Evolutionary conservation across 2,888 invertebrate genomes (phyloP), one percentile per base, ranked within the genome.

Genomic region (Chrysolina oricalcia): DNA sequence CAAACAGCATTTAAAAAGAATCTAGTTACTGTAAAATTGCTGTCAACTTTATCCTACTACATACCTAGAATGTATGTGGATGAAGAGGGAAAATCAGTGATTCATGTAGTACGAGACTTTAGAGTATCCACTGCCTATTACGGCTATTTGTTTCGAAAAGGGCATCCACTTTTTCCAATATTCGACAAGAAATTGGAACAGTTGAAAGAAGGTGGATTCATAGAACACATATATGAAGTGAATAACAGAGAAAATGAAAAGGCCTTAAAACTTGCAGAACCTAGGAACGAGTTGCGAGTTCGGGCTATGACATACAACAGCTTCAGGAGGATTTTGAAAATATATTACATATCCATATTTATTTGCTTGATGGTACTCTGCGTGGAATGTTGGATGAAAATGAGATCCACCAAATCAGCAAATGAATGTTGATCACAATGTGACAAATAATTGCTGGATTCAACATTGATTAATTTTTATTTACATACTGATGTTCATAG

Each of bases 141-240:
- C 27, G 46, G 65, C 15, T n/a, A 46, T 15, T 48, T 23, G 13
- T 66, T 66, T 15, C 19, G 65, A 15, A 66, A 46, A 46, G 65
- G 65, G 0, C 65, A 66, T 48, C 65, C 65, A n/a, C n/a, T 66
- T 21, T 27, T 21, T 46, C n/a, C 8, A 0, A 15, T 41, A 1
- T 66, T 66, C 10, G 19, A 66, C 23, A 46, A 46, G 48, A 46
- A 66, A 46, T 17, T 66, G 15, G 27, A 23, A 48, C 43, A 46
- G 5, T 8, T 66, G 65, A 21, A n/a, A 6, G 46, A 66, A 48
- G 23, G 46, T 66, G 65, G 65, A 23, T 66, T 66, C 2, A 48
- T 66, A 15, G 21, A 66, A 9, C 23, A 48, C 5, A 23, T 66
- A 48, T 19, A 43, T 23, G 13, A 19, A 48, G 21, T 1, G 11